Conservation (phyloP, 2,113 vertebrate species). For the Chroicocephalus ridibundus region DNA sequence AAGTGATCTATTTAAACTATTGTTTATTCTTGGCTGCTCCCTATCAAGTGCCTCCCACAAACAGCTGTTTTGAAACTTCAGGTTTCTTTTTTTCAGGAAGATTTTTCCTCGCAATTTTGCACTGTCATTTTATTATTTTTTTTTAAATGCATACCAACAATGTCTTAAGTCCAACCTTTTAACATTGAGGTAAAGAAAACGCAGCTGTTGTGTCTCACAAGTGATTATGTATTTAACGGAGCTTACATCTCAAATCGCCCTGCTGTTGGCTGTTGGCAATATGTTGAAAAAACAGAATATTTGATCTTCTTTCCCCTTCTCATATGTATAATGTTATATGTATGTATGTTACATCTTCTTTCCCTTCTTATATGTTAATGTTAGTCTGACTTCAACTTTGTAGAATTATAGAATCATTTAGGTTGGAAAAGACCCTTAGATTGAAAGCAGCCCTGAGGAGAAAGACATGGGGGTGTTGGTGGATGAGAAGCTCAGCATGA, state of each 20-base stretch:
- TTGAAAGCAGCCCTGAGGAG: neutral
- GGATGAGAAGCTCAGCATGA: too few species aligned
- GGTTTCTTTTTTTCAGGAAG: neutral
- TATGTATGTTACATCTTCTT: too few species aligned
- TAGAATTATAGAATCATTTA: neutral
- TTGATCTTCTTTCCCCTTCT: neutral
- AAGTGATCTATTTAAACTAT: neutral
- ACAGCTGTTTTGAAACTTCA: neutral
- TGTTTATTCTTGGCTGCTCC: neutral
- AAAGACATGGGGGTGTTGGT: too few species aligned
- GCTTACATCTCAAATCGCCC: neutral
- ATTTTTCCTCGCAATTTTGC: neutral
- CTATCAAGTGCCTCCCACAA: neutral
- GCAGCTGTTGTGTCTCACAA: neutral
- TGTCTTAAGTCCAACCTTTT: neutral
- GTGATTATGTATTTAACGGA: rapidly evolving
- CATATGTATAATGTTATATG: too few species aligned
- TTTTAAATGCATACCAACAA: neutral
- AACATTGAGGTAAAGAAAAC: neutral
- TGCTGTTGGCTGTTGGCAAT: neutral
- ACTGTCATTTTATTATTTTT: neutral
- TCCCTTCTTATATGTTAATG: neutral
- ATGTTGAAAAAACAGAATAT: neutral
- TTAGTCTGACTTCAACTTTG: neutral
- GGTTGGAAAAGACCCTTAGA: neutral